Evolutionary conservation across 2,797 vertebrate genomes (phyloP).

Genomic region (Holocentrus rufus): DNA sequence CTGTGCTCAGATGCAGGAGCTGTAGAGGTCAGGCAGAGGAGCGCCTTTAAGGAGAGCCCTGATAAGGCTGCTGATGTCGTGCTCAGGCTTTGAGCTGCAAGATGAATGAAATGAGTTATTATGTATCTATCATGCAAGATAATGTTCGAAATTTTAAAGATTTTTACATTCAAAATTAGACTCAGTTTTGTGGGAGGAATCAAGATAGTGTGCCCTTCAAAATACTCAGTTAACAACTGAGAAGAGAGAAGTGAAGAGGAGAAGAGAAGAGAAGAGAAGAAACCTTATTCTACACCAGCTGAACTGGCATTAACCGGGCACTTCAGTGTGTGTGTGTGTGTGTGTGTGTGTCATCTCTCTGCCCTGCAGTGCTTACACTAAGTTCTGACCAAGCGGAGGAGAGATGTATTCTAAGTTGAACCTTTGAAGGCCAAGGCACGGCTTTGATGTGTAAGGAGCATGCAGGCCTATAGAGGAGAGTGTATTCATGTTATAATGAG

Average conservation of each 20-base stretch:
- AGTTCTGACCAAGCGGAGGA: slow-evolving; percentile 56
- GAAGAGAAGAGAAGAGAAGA: too few relatives aligned
- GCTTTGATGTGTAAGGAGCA: slow-evolving; percentile 84
- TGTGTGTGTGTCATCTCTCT: slow-evolving; percentile 14
- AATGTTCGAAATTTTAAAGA: neutral
- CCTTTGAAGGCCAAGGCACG: slow-evolving; percentile 81
- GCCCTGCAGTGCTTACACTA: slow-evolving; percentile 68
- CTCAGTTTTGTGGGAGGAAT: neutral
- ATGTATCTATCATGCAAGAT: neutral
- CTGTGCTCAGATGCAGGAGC: slow-evolving; percentile 1
- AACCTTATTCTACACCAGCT: neutral
- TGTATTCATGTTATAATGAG: slow-evolving; percentile 88
- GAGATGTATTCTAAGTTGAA: slow-evolving; percentile 69
- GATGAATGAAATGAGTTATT: neutral
- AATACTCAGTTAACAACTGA: too few relatives aligned
- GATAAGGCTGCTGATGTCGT: neutral
- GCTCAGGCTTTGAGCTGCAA: neutral
- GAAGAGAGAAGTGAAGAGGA: too few relatives aligned
- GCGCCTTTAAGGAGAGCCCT: neutral
- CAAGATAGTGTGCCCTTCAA: neutral
- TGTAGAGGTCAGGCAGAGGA: neutral
- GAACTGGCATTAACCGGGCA: neutral
- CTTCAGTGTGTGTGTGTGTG: slow-evolving; percentile 4
- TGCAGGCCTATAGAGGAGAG: slow-evolving; percentile 74
- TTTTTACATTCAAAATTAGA: neutral